Evolutionary conservation across 2,888 invertebrate genomes (phyloP).

Genomic region (Sycophila texana): DNA sequence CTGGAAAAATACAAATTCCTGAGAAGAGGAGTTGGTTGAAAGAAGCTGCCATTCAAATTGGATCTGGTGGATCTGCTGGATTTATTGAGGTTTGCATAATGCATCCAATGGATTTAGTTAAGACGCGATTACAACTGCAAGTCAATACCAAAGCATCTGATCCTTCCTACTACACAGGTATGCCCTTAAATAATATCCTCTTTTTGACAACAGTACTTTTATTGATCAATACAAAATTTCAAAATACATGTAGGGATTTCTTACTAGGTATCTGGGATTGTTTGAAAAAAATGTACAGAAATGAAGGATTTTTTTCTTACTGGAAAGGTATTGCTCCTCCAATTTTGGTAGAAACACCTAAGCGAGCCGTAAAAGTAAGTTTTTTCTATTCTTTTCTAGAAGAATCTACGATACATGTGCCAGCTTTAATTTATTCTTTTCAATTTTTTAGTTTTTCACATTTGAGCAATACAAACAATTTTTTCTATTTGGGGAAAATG

Average conservation of each 20-base stretch:
- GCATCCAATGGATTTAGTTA: conserved; percentile 96
- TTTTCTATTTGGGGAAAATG: conserved; percentile 86
- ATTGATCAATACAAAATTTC: conserved; percentile 13
- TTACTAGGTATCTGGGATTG: conserved; percentile 90
- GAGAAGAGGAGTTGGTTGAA: conserved; percentile 73
- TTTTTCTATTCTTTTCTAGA: conserved; percentile 2
- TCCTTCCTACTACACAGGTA: conserved; percentile 73
- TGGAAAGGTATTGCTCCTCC: conserved; percentile 97
- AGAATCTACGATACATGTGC: not conserved
- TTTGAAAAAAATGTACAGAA: conserved; percentile 90
- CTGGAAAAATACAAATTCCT: conserved; percentile 7
- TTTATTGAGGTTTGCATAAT: conserved; percentile 96
- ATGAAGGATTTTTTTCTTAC: conserved; percentile 89
- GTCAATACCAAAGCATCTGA: conserved; percentile 71
- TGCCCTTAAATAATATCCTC: not conserved
- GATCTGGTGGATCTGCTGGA: conserved; percentile 92
- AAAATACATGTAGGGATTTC: too few species aligned
- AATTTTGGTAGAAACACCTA: conserved; percentile 95
- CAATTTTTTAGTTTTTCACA: conserved; percentile 85
- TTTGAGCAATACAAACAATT: conserved; percentile 95
- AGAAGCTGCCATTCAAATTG: conserved; percentile 88
- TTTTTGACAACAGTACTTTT: not conserved
- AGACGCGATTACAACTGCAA: conserved; percentile 92
- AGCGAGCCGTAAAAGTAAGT: conserved; percentile 89
- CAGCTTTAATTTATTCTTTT: conserved; percentile 46